phyloP scores from a whole-genome alignment of 2,888 invertebrate genomes.

The Synanthedon andrenaeformis region DNA sequence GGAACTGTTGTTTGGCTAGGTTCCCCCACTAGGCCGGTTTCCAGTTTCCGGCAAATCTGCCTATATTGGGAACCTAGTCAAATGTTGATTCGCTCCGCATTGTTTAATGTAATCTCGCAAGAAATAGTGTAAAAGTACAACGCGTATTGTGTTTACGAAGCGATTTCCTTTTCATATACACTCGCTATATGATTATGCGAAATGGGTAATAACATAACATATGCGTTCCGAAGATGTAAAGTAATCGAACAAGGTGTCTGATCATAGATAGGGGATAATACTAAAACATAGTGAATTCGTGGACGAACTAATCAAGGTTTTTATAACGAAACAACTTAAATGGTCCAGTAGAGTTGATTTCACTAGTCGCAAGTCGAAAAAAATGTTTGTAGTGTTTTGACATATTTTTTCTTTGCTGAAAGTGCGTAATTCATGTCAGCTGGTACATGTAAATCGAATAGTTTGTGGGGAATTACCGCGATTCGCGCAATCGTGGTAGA shows the following conservation, averaged over 20 bases:
- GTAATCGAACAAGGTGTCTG: conserved; percentile 41
- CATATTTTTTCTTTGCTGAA: conserved; percentile 72
- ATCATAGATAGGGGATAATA: conserved; percentile 50
- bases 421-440: conserved; percentile 72
- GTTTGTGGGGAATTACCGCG: conserved; percentile 18
- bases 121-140: too few species aligned
- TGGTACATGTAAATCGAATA: conserved; percentile 52
- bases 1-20: too few species aligned
- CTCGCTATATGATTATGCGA: conserved; percentile 47
- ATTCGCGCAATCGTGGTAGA: conserved; percentile 8
- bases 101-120: conserved; percentile 2
- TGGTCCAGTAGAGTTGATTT: conserved; percentile 72
- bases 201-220: conserved; percentile 13
- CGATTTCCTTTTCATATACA: conserved; percentile 45
- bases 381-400: conserved; percentile 71
- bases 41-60: too few species aligned
- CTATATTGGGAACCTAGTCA: too few species aligned
- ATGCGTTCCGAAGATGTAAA: conserved; percentile 15
- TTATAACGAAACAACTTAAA: conserved; percentile 43
- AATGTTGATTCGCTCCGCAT: background rate
- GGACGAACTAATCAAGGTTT: conserved; percentile 59
- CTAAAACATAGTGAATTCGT: conserved; percentile 65
- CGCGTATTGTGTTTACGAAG: too few species aligned
- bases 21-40: too few species aligned
- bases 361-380: conserved; percentile 70